These are phyloP conservation scores for Noturus placidus DNA, from an alignment of 2,113 vertebrate species.

Conservation along the genomic window DNA sequence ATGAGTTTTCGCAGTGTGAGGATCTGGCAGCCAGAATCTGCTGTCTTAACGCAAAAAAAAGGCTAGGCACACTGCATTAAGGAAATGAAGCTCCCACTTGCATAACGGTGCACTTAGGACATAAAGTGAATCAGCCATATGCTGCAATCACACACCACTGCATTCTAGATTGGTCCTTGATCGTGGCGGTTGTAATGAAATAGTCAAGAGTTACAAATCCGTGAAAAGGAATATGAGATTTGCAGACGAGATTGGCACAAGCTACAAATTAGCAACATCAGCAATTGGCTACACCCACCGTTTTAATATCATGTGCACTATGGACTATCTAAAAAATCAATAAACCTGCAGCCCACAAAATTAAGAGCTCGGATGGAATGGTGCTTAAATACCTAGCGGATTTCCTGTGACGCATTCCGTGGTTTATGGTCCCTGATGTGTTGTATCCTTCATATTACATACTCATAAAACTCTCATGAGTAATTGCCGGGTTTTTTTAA, in stretches of 20 bases:
- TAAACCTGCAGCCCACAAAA: slow-evolving; percentile 17
- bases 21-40: slow-evolving; percentile 49
- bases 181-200: neutral
- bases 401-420: neutral
- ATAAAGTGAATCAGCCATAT: slow-evolving; percentile 29
- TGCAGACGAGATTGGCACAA: neutral
- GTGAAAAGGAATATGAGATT: neutral
- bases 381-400: neutral
- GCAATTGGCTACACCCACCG: neutral
- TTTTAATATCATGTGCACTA: neutral
- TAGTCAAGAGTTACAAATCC: neutral
- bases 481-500: slow-evolving; percentile 34
- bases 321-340: neutral
- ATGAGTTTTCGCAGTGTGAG: slow-evolving; percentile 42
- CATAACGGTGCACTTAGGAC: slow-evolving; percentile 22
- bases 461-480: slow-evolving; percentile 34
- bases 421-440: slow-evolving; percentile 17
- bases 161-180: neutral
- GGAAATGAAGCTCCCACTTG: slow-evolving; percentile 45
- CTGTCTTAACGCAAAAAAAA: slow-evolving; percentile 52
- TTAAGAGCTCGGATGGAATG: neutral
- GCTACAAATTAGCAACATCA: slow-evolving; percentile 6
- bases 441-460: slow-evolving; percentile 38
- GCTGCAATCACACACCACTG: neutral
- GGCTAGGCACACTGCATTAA: slow-evolving; percentile 47